Conservation (phyloP, 2,797 vertebrate genomes). For the Loris lydekkerianus region DNA sequence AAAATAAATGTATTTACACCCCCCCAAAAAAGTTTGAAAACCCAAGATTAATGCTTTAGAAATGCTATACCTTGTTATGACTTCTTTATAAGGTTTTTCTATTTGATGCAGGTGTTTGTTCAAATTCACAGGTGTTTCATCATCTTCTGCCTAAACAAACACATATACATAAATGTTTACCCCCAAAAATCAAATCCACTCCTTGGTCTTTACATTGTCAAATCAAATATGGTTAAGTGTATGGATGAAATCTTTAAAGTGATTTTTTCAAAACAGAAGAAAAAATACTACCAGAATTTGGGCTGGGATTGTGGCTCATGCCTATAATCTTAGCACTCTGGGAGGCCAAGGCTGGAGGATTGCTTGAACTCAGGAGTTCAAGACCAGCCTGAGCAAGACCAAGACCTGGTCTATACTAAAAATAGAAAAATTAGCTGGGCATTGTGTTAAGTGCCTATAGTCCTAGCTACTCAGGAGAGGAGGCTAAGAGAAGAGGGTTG, state of each 20-base stretch:
- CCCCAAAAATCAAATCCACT: constrained; percentile 15
- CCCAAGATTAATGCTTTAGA: constrained; percentile 63
- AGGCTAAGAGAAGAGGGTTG: too few relatives aligned
- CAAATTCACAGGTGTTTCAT: constrained; percentile 91
- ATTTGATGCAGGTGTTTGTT: constrained; percentile 93
- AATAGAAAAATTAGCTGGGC: too few relatives aligned
- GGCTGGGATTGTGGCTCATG: too few relatives aligned
- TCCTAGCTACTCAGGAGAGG: too few relatives aligned
- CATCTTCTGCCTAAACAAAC: constrained; percentile 93
- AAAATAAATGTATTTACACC: constrained; percentile 65
- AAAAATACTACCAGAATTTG: constrained; percentile 50
- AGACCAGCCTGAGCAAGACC: too few relatives aligned
- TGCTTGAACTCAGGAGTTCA: too few relatives aligned
- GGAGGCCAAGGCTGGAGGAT: too few relatives aligned
- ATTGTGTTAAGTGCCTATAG: too few relatives aligned
- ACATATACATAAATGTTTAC: constrained; percentile 69
- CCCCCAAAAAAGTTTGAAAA: constrained; percentile 69
- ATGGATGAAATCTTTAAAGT: constrained; percentile 61
- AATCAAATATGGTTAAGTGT: constrained; percentile 63
- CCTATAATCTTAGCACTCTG: too few relatives aligned
- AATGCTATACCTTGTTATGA: constrained; percentile 92
- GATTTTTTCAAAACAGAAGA: constrained; percentile 53
- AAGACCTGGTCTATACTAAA: too few relatives aligned
- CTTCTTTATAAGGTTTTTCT: constrained; percentile 96
- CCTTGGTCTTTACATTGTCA: constrained; percentile 56